phyloP scores from a whole-genome alignment of 1,140 invertebrate genomes.

The Zophobas atratus region DNA sequence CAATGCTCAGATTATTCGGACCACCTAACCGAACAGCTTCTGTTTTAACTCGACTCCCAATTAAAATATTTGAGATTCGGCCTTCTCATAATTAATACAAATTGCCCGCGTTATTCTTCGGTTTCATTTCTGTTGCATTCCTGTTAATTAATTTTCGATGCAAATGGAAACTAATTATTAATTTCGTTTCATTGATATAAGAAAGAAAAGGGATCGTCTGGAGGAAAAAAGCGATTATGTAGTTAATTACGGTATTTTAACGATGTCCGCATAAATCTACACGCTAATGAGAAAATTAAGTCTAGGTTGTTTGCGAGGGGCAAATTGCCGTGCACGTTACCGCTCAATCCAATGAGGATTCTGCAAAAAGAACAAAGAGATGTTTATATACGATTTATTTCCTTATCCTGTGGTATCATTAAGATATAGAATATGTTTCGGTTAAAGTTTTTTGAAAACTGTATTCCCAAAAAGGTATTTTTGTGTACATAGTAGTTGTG shows the following conservation, averaged over 20 bases:
- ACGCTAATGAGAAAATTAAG: conserved; percentile 12
- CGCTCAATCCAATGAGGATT: background rate
- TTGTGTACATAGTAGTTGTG: too few relatives aligned
- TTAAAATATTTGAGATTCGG: conserved; percentile 49
- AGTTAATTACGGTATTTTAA: conserved; percentile 14
- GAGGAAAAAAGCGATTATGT: background rate
- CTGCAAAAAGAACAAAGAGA: too few relatives aligned
- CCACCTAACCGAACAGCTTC: conserved; percentile 48
- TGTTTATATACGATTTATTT: too few relatives aligned
- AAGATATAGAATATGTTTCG: too few relatives aligned
- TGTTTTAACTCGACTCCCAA: conserved; percentile 46
- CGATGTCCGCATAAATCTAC: conserved; percentile 23
- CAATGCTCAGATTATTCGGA: conserved; percentile 1
- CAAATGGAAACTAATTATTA: conserved; percentile 27
- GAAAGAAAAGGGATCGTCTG: background rate
- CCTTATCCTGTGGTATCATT: too few relatives aligned
- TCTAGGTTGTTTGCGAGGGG: background rate
- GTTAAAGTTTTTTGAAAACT: too few relatives aligned
- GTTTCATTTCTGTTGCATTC: conserved; percentile 19
- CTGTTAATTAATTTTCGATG: conserved; percentile 32
- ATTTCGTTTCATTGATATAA: background rate
- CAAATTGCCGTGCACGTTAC: background rate
- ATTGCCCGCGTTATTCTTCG: conserved; percentile 34
- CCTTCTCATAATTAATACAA: conserved; percentile 51
- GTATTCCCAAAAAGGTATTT: too few relatives aligned